Evolutionary conservation across 2,888 invertebrate species (phyloP).

Genomic region (Augochlorella aurata): DNA sequence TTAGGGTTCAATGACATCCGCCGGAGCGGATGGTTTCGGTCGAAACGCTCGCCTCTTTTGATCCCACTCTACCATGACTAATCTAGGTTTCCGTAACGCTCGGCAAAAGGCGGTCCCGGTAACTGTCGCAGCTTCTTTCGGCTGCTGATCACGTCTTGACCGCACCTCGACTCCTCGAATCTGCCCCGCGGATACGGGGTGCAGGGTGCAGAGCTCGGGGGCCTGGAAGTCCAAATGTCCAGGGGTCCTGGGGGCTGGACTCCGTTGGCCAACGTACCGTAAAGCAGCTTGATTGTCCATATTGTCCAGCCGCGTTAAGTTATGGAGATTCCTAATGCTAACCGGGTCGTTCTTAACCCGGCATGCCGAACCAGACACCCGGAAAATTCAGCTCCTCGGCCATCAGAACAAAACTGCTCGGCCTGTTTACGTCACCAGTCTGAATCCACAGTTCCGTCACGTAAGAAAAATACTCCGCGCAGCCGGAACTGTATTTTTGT

Average conservation of each 20-base stretch:
- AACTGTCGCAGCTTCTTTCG: constrained; percentile 79
- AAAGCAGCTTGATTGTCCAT: constrained; percentile 80
- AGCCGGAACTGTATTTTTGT: constrained; percentile 11
- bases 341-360: constrained; percentile 47
- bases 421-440: constrained; percentile 17
- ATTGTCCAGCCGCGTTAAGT: constrained; percentile 76
- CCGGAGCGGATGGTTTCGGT: constrained; percentile 33
- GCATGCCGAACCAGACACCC: not conserved
- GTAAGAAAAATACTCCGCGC: constrained; percentile 33
- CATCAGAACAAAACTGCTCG: constrained; percentile 14
- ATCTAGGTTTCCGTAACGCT: constrained; percentile 74
- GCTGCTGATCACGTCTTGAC: constrained; percentile 80
- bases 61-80: constrained; percentile 65
- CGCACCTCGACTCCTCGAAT: constrained; percentile 73
- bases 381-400: constrained; percentile 29
- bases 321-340: constrained; percentile 76
- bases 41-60: constrained; percentile 32
- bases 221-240: no score
- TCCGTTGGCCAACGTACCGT: constrained; percentile 73
- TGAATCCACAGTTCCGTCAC: constrained; percentile 34
- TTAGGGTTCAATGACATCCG: constrained; percentile 47
- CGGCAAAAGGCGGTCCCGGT: constrained; percentile 67
- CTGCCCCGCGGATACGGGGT: constrained; percentile 53
- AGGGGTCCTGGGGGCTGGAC: constrained; percentile 45
- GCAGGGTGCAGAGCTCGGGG: no score